Conservation (phyloP, 2,797 vertebrate species). For the Sebastes itinus region DNA sequence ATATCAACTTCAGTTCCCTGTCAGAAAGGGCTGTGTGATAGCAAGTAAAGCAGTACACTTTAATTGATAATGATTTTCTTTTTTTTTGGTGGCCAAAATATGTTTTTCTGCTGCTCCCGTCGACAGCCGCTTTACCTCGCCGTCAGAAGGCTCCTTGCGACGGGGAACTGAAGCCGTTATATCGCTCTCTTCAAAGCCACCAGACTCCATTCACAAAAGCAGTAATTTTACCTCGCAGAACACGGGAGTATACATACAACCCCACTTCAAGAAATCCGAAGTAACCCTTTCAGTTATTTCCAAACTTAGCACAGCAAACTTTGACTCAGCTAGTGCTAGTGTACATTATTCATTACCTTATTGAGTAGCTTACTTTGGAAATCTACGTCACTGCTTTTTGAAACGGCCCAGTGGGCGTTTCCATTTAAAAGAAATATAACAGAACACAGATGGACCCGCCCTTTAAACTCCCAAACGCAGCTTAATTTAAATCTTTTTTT, state of each 20-base stretch:
- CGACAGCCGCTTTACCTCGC: no score
- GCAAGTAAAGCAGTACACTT: no score
- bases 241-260: background rate
- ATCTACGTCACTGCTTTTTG: background rate
- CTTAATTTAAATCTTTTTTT: background rate
- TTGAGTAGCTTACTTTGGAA: background rate
- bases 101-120: no score
- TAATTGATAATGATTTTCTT: no score
- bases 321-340: no score
- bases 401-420: background rate
- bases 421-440: accelerated
- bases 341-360: background rate
- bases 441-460: background rate
- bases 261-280: background rate
- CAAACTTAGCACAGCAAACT: background rate
- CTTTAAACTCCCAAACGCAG: no score
- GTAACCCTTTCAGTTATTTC: background rate
- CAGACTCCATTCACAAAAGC: background rate
- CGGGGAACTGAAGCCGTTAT: no score
- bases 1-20: no score
- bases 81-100: no score
- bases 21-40: no score
- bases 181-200: background rate
- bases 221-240: background rate
- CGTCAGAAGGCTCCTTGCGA: no score